Conservation (phyloP, 2,113 vertebrate species). For the Vicugna pacos region DNA sequence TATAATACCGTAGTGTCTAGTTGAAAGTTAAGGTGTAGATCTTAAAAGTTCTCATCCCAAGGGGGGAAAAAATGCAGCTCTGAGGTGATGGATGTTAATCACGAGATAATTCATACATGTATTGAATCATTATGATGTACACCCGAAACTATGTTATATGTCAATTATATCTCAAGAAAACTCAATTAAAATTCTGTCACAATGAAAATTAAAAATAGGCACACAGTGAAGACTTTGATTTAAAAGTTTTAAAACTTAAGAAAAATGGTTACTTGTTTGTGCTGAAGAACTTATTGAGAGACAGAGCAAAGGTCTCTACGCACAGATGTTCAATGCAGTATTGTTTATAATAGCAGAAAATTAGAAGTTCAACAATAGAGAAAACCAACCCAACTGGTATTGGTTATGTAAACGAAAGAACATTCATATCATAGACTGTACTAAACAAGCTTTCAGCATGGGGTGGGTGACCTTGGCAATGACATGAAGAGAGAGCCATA, state of each 20-base stretch:
- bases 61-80: not conserved
- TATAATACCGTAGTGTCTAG: not conserved
- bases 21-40: not conserved
- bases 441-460: not conserved
- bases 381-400: not conserved
- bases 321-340: not conserved
- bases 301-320: too few species aligned
- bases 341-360: not conserved
- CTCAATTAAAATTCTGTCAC: not conserved
- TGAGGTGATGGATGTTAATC: not conserved
- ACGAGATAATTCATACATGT: not conserved
- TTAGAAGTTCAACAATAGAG: not conserved
- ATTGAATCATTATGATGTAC: not conserved
- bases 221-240: not conserved
- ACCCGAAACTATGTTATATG: not conserved
- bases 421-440: too few species aligned
- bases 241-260: not conserved
- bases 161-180: not conserved
- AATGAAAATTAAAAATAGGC: not conserved
- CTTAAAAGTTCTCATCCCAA: not conserved
- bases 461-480: not conserved
- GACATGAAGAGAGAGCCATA: not conserved
- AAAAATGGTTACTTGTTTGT: not conserved
- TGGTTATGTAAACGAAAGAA: not conserved
- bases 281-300: not conserved